These are phyloP conservation scores for Poeciliopsis prolifica DNA, from an alignment of 2,113 vertebrate genomes.

Conservation along the genomic window DNA sequence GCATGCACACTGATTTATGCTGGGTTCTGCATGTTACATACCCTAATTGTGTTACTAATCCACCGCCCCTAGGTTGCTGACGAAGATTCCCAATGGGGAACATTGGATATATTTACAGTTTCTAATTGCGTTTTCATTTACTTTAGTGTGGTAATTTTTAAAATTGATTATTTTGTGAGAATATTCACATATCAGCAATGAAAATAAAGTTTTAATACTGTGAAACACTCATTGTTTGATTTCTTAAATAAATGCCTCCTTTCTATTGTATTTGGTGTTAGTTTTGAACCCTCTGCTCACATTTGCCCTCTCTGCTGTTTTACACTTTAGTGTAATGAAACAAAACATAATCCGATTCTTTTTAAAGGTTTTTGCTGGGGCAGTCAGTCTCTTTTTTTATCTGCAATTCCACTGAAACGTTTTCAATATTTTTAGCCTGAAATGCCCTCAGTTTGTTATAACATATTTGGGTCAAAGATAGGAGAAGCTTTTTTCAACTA, in stretches of 20 bases:
- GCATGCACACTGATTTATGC: slow-evolving; percentile 20
- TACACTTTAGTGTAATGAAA: slow-evolving; percentile 54
- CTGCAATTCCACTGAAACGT: slow-evolving; percentile 40
- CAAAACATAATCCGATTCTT: slow-evolving; percentile 36
- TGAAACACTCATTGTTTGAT: slow-evolving; percentile 44
- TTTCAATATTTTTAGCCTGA: slow-evolving; percentile 22
- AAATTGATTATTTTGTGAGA: slow-evolving; percentile 16
- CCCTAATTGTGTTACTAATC: slow-evolving; percentile 45
- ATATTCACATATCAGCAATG: slow-evolving; percentile 37
- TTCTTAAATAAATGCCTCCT: slow-evolving; percentile 23
- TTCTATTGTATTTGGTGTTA: slow-evolving; percentile 19
- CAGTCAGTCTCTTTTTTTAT: slow-evolving; percentile 50
- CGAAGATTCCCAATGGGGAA: slow-evolving; percentile 30
- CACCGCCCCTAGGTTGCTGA: slow-evolving; percentile 19
- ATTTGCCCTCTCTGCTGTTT: slow-evolving; percentile 32
- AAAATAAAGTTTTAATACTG: slow-evolving; percentile 34
- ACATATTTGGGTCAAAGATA: not conserved
- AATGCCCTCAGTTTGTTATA: slow-evolving; percentile 13
- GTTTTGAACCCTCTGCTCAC: not conserved
- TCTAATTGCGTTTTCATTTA: not conserved
- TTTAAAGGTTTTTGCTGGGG: slow-evolving; percentile 30
- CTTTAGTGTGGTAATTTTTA: slow-evolving; percentile 25
- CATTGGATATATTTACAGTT: slow-evolving; percentile 31
- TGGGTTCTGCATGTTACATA: slow-evolving; percentile 19
- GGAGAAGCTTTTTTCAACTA: not conserved